Conservation (phyloP, 1,140 invertebrate genomes). For the Drosophila teissieri region DNA sequence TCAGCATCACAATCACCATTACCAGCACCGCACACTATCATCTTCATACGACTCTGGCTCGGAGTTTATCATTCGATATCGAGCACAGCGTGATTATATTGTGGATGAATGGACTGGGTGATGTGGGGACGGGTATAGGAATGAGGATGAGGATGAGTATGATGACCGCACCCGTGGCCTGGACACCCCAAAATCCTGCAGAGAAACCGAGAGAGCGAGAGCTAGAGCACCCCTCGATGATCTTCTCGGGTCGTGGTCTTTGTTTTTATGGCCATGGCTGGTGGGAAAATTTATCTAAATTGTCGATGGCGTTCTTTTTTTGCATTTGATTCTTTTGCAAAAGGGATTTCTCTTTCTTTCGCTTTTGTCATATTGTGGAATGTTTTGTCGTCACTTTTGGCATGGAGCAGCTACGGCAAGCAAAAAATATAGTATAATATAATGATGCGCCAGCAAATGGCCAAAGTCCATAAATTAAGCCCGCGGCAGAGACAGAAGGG, state of each 20-base stretch:
- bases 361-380: conserved; percentile 84
- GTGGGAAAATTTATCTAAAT: conserved; percentile 85
- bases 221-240: conserved; percentile 59
- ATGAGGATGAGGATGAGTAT: conserved; percentile 33
- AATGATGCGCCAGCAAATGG: conserved; percentile 69
- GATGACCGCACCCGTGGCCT: conserved; percentile 61
- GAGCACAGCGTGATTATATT: conserved; percentile 70
- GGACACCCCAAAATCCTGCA: conserved; percentile 44
- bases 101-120: conserved; percentile 14
- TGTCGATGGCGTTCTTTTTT: conserved; percentile 72
- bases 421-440: conserved; percentile 32
- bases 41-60: conserved; percentile 47
- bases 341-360: conserved; percentile 65
- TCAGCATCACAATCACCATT: conserved; percentile 36
- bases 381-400: conserved; percentile 84
- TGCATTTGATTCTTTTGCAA: conserved; percentile 64
- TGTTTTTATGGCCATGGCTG: conserved; percentile 80
- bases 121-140: conserved; percentile 10
- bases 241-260: conserved; percentile 72
- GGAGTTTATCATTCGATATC: conserved; percentile 81
- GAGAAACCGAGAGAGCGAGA: not conserved
- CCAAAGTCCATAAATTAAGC: conserved; percentile 84
- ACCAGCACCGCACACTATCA: conserved; percentile 5
- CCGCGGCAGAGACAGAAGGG: conserved; percentile 32
- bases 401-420: conserved; percentile 28